A percentile compares a stretch with the other conserved stretches of the same genome.
phyloP scores from a whole-genome alignment of 2,113 vertebrate genomes.

The Epinephelus lanceolatus region DNA sequence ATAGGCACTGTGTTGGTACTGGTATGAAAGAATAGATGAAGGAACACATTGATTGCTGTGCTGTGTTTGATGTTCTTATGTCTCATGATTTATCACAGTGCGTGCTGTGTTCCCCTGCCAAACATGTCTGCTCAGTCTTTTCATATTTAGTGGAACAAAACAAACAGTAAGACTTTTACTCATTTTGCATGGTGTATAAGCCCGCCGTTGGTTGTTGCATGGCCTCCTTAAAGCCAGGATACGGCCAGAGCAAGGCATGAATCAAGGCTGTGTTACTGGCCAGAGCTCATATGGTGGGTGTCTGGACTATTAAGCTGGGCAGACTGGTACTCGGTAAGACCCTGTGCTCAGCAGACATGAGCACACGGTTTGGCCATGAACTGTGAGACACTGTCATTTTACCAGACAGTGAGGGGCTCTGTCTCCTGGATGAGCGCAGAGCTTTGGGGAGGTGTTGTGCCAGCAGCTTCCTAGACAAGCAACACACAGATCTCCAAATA shows the following conservation, averaged over 20 bases:
- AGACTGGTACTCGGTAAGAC: conserved; percentile 46
- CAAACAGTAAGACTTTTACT: conserved; percentile 7
- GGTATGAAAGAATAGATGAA: background rate
- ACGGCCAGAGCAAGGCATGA: conserved; percentile 21
- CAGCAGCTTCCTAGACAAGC: conserved; percentile 34
- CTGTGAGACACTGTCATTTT: conserved; percentile 42
- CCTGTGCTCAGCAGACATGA: conserved; percentile 56
- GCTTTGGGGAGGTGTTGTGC: conserved; percentile 44
- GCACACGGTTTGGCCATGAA: conserved; percentile 52
- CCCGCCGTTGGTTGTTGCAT: background rate
- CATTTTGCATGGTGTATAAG: conserved; percentile 9
- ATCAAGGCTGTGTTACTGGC: conserved; percentile 37
- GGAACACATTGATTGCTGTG: background rate
- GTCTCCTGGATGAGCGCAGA: conserved; percentile 40
- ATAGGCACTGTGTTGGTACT: background rate
- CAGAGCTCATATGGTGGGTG: conserved; percentile 32
- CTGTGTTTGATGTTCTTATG: conserved; percentile 8
- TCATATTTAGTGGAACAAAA: conserved; percentile 21
- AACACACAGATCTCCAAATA: conserved; percentile 34
- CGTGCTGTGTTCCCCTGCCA: conserved; percentile 30
- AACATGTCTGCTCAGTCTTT: conserved; percentile 25
- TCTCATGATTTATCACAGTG: conserved; percentile 31
- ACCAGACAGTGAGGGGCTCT: conserved; percentile 54
- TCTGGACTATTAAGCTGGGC: conserved; percentile 57
- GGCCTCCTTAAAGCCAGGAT: conserved; percentile 19